Percentiles rank a stretch among this genome's conserved stretches.
Conservation (phyloP, 2,888 invertebrate species). For the Zonitis immaculata region DNA sequence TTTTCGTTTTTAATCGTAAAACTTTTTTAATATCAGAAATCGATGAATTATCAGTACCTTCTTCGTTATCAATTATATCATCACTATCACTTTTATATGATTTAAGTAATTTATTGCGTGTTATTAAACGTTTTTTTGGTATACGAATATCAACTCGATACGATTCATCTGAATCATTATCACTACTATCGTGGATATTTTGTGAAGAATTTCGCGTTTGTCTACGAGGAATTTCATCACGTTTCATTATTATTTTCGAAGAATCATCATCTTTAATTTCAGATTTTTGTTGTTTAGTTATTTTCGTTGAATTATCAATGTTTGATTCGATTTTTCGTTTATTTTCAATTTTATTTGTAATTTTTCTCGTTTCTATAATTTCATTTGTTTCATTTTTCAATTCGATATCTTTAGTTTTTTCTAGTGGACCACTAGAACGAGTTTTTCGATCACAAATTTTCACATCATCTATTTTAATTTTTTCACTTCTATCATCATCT, state of each 20-base stretch:
- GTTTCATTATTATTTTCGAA: slow-evolving; percentile 13
- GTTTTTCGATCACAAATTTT: slow-evolving; percentile 4
- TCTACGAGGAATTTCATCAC: slow-evolving; percentile 16
- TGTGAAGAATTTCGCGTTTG: slow-evolving; percentile 28
- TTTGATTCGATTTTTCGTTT: neutral
- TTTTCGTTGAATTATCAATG: slow-evolving; percentile 12
- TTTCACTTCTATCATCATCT: slow-evolving; percentile 20
- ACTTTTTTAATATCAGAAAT: slow-evolving; percentile 5
- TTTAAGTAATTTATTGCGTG: slow-evolving; percentile 27
- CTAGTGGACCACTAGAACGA: slow-evolving; percentile 37
- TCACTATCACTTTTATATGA: slow-evolving; percentile 8
- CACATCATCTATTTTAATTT: slow-evolving; percentile 5
- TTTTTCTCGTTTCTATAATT: slow-evolving; percentile 5
- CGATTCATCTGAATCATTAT: slow-evolving; percentile 36
- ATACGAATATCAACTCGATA: slow-evolving; percentile 31
- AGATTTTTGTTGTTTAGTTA: slow-evolving; percentile 13
- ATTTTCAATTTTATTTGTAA: slow-evolving; percentile 2
- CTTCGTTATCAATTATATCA: slow-evolving; percentile 14
- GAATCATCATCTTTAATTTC: slow-evolving; percentile 23
- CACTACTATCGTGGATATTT: slow-evolving; percentile 14
- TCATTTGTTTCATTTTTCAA: slow-evolving; percentile 6
- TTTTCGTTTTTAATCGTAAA: slow-evolving; percentile 3
- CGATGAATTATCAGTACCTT: neutral
- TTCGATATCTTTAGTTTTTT: slow-evolving; percentile 10
- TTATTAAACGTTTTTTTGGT: slow-evolving; percentile 32